phyloP scores from a whole-genome alignment of 2,797 vertebrate species.

The Lepus townsendii region DNA sequence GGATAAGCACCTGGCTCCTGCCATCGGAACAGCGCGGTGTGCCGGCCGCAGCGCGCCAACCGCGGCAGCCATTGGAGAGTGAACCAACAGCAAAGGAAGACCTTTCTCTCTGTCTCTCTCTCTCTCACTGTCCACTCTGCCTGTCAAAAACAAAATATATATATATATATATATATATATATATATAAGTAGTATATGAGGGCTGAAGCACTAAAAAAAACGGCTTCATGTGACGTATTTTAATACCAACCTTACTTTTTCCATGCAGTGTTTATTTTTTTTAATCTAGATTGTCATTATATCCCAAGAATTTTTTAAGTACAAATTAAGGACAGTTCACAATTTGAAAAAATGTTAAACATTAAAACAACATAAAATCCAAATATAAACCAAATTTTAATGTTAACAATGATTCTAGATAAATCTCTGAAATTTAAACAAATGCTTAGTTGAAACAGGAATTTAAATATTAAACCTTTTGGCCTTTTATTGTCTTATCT shows the following conservation, averaged over 20 bases:
- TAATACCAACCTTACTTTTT: not conserved
- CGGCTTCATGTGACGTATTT: not conserved
- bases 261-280: not conserved
- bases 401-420: constrained; percentile 5
- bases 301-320: not conserved
- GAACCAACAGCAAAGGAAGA: too few relatives aligned
- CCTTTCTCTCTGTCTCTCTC: too few relatives aligned
- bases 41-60: too few relatives aligned
- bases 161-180: too few relatives aligned
- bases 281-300: constrained; percentile 10
- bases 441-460: not conserved
- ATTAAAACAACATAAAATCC: constrained; percentile 52
- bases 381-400: not conserved
- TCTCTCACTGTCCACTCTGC: too few relatives aligned
- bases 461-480: constrained; percentile 16
- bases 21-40: too few relatives aligned
- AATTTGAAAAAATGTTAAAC: constrained; percentile 50
- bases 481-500: not conserved
- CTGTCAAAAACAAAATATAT: too few relatives aligned
- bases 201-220: not conserved
- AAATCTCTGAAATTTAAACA: constrained; percentile 37
- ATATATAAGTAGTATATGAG: not conserved
- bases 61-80: too few relatives aligned
- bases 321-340: not conserved
- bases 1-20: too few relatives aligned